Evolutionary conservation across 2,797 vertebrate species (phyloP), one percentile per base, ranked within the genome.

Genomic region (Crenichthys baileyi): DNA sequence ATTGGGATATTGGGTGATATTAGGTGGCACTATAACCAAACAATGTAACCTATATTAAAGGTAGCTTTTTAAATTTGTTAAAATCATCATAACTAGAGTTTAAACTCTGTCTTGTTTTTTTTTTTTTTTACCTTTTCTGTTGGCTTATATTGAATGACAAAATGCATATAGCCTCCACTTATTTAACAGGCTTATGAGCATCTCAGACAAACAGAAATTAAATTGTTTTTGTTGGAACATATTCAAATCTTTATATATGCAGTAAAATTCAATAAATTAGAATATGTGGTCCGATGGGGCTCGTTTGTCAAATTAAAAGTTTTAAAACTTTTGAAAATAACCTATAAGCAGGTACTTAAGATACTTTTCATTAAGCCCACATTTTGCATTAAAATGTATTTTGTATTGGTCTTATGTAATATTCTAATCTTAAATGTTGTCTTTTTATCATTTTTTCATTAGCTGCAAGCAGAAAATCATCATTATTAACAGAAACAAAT

Each of bases 1-100:
- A 73, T 78, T 36, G 58, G 51, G 56, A 81, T 75, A 61, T 61
- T 24, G 13, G 13, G 36, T 79, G 51, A 63, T 41, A n/a, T 13
- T 0, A 24, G 70, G 11, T 71, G 39, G 71, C 70, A 68, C 26
- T 9, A 58, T 70, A 29, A 76, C 51, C 36, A 39, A 36, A 72
- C 15, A 13, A 22, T 41, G 77, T 29, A 11, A 50, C 39, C 7
- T 24, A n/a, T 2, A n/a, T 53, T 50, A 71, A 4, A 53, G 58
- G 7, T 7, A 31, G 44, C 8, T 41, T 16, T 60, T 22, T 29
- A 29, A 60, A 5, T 60, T 15, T 5, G 26, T 60, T 60, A 13
- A 29, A 29, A 60, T 60, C 8, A 7, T 55, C 8, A 53, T 7
- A 56, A n/a, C 24, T n/a, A 58, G 26, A 13, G 12, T 58, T 58